Conservation (phyloP, 2,888 invertebrate species). For the Penaeus monodon region DNA sequence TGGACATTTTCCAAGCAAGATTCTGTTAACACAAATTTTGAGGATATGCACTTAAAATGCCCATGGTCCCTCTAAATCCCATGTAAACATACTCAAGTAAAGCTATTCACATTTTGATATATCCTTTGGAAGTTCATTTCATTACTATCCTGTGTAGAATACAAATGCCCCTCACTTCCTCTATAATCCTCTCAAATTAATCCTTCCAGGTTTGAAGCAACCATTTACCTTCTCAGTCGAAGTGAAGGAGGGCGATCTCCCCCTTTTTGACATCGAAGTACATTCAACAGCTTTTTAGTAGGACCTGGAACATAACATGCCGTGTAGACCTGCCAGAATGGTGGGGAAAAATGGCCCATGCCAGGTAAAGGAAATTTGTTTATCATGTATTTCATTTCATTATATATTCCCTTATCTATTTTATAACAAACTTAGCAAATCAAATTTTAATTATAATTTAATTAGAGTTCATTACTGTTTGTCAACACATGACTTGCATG, state of each 20-base stretch:
- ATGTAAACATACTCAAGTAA: too few species aligned
- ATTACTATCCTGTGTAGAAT: not conserved
- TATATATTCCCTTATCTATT: too few species aligned
- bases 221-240: conserved; percentile 84
- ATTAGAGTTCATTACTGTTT: too few species aligned
- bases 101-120: too few species aligned
- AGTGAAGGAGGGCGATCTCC: conserved; percentile 86
- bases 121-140: not conserved
- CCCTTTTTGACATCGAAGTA: conserved; percentile 83
- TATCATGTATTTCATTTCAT: too few species aligned
- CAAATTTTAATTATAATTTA: too few species aligned
- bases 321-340: conserved; percentile 70
- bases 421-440: too few species aligned
- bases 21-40: too few species aligned
- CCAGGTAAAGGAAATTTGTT: conserved; percentile 71
- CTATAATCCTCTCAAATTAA: not conserved
- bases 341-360: conserved; percentile 83
- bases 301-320: conserved; percentile 83
- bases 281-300: conserved; percentile 84
- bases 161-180: not conserved
- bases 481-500: too few species aligned
- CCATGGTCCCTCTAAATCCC: too few species aligned
- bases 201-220: conserved; percentile 74
- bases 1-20: too few species aligned
- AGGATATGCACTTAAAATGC: too few species aligned